Evolutionary conservation across 2,888 invertebrate species (phyloP).

Genomic region (Miltochrista miniata): DNA sequence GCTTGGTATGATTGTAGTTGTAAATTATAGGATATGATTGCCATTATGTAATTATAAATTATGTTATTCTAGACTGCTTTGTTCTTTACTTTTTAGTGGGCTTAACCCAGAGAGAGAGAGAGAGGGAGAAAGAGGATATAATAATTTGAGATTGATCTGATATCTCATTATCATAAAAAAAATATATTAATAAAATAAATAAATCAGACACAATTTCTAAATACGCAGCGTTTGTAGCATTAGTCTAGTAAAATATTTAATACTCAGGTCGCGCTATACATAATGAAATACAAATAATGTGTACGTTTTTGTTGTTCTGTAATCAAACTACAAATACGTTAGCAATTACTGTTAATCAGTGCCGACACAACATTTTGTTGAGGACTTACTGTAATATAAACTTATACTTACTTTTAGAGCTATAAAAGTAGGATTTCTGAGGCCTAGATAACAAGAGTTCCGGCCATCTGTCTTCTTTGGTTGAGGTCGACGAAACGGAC

Average conservation of each 20-base stretch:
- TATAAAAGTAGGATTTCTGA: conserved; percentile 71
- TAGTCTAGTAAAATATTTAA: too few relatives aligned
- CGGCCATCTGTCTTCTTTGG: conserved; percentile 78
- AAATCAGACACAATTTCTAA: too few relatives aligned
- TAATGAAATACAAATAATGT: conserved; percentile 6
- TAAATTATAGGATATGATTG: too few relatives aligned
- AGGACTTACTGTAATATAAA: neutral
- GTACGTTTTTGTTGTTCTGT: neutral
- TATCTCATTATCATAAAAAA: too few relatives aligned
- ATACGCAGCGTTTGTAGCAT: too few relatives aligned
- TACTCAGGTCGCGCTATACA: conserved; percentile 24
- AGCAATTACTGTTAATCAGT: neutral
- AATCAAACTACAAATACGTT: neutral
- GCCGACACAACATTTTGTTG: neutral
- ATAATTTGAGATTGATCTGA: too few relatives aligned
- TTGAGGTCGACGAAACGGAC: conserved; percentile 57
- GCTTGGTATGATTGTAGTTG: too few relatives aligned
- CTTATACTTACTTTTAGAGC: conserved; percentile 67
- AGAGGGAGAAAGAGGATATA: too few relatives aligned
- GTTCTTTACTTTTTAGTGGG: too few relatives aligned
- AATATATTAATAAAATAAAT: too few relatives aligned
- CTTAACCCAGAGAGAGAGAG: too few relatives aligned
- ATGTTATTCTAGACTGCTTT: too few relatives aligned
- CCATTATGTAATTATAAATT: neutral
- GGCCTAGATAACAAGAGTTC: conserved; percentile 75